A percentile compares a stretch with the other conserved stretches of the same genome.
These are phyloP conservation scores for Hippocampus comes DNA, from an alignment of 2,113 vertebrate genomes.

Conservation along the genomic window DNA sequence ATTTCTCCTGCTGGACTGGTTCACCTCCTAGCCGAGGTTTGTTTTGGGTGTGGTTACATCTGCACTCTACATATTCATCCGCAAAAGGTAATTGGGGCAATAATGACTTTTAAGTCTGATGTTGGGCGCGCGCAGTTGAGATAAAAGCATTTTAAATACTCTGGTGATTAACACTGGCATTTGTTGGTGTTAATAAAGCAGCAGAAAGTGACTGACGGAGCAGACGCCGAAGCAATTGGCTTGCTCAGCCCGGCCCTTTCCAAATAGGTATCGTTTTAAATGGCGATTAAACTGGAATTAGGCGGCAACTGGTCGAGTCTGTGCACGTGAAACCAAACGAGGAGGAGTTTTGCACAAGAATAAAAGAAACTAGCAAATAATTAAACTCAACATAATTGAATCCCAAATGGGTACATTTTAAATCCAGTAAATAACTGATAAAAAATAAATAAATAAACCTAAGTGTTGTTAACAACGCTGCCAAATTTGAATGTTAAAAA, in stretches of 20 bases:
- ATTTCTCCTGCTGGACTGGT: neutral
- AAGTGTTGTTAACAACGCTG: neutral
- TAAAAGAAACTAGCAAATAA: neutral
- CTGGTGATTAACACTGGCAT: neutral
- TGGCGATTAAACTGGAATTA: conserved; percentile 50
- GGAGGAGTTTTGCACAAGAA: neutral
- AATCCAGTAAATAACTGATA: too few species aligned
- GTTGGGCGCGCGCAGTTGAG: neutral
- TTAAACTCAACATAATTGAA: neutral
- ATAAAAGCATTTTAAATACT: neutral
- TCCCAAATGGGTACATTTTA: too few species aligned
- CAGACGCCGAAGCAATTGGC: conserved; percentile 28
- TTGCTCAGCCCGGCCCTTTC: conserved; percentile 22
- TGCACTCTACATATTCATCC: neutral
- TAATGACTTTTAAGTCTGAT: neutral
- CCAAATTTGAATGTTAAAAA: too few species aligned
- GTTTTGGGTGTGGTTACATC: neutral
- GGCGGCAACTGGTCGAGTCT: conserved; percentile 20
- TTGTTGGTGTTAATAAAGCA: neutral
- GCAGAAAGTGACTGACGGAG: neutral
- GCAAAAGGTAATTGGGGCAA: neutral
- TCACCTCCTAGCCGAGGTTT: neutral
- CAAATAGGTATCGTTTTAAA: conserved; percentile 55
- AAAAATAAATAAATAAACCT: too few species aligned
- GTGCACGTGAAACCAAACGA: neutral